Evolutionary conservation across 2,113 vertebrate genomes (phyloP), one percentile per base, ranked within the genome.

Genomic region (Thalassoma bifasciatum): DNA sequence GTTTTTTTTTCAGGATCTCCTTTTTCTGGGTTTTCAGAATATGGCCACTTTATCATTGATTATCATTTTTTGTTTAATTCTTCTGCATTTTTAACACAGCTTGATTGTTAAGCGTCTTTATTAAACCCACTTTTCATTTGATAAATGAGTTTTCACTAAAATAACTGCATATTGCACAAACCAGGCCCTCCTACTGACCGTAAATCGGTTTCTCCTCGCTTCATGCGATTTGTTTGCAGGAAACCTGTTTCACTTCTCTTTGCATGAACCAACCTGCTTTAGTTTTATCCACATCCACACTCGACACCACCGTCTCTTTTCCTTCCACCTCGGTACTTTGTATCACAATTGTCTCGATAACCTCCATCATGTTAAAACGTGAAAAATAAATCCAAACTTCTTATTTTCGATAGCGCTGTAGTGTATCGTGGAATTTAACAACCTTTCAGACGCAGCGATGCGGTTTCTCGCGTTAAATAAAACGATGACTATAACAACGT

Each of bases 341-440:
- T 42, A 91, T 89, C 34, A 92, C 88, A 59, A 91, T 86, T 11
- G 90, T 86, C 67, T 93, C 93, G 10, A 88, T 90, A 0, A 83
- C 87, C 21, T 92, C 93, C 93, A 94, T 93, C 2, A 1, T 66
- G 23, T 38, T 5, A 56, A 66, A 44, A 8, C 59, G 44, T 42
- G 24, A 57, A 1, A 40, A 56, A 8, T 19, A 10, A 51, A 47
- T 16, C 22, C 9, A 19, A 63, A 34, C 30, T 59, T 49, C 44
- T 66, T 72, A 2, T 42, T 71, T 47, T 38, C 2, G 66, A 38
- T 19, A 53, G n/a, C 47, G 42, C 21, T 46, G 57, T 64, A 14
- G n/a, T 65, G 19, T 68, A 87, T 50, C 86, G 92, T 73, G 80
- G 91, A 93, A 40, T 93, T 95, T 92, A 93, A 93, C 92, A 94